These are phyloP conservation scores for Umimayanthus chanpuru DNA, from an alignment of 92 coral and sea anemone species.

Conservation along the genomic window DNA sequence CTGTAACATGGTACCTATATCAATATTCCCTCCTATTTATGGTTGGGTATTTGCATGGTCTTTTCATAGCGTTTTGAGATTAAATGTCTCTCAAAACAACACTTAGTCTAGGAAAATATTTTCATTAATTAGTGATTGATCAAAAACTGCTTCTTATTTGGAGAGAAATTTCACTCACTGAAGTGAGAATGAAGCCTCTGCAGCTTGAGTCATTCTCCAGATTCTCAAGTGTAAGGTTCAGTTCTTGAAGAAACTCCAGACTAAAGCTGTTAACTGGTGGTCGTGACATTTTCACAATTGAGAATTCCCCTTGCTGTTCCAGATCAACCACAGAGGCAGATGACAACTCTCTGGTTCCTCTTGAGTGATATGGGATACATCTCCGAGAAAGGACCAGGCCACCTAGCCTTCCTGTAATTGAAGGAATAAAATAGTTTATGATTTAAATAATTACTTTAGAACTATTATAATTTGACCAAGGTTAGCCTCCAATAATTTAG, in stretches of 20 bases:
- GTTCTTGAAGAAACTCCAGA: slow-evolving; percentile 81
- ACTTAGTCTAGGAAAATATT: too few relatives aligned
- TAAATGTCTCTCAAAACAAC: too few relatives aligned
- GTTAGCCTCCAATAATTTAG: too few relatives aligned
- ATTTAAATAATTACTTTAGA: too few relatives aligned
- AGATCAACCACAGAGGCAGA: slow-evolving; percentile 70
- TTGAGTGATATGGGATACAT: not conserved
- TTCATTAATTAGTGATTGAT: not conserved
- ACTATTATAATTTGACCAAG: too few relatives aligned
- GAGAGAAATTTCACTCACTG: slow-evolving; percentile 58
- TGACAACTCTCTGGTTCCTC: slow-evolving; percentile 9
- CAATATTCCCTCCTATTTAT: too few relatives aligned
- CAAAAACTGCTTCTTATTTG: not conserved
- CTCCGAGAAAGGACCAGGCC: not conserved
- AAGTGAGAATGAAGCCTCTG: slow-evolving; percentile 84
- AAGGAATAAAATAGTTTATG: too few relatives aligned
- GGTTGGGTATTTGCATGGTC: too few relatives aligned
- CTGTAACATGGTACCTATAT: too few relatives aligned
- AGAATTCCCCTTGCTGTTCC: slow-evolving; percentile 61
- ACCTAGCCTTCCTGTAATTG: not conserved
- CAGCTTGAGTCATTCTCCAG: slow-evolving; percentile 76
- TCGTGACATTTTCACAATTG: slow-evolving; percentile 73
- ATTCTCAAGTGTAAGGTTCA: slow-evolving; percentile 63
- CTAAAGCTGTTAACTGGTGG: slow-evolving; percentile 94
- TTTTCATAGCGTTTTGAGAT: too few relatives aligned